Evolutionary conservation across 2,888 invertebrate genomes (phyloP).

Genomic region (Ochropleura leucogaster): DNA sequence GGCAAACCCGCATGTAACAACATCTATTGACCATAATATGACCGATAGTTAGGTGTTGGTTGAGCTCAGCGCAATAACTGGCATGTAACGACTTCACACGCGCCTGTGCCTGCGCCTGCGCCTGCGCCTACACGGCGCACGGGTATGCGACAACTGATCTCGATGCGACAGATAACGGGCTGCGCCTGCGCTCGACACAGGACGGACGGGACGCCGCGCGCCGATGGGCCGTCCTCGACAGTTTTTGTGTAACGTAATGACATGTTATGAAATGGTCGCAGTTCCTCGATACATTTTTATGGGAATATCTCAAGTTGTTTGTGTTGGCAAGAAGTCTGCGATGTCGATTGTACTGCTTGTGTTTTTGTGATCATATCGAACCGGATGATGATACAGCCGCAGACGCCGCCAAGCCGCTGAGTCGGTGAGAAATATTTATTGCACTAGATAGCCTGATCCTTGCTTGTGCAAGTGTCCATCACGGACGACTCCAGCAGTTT

Average conservation of each 20-base stretch:
- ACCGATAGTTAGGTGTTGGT: not conserved
- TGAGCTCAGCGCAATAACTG: conserved; percentile 9
- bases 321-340: conserved; percentile 36
- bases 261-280: conserved; percentile 58
- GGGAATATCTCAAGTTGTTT: conserved; percentile 30
- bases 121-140: conserved; percentile 2
- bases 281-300: conserved; percentile 59
- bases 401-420: not conserved
- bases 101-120: conserved; percentile 6
- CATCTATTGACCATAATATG: not conserved
- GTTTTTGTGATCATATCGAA: conserved; percentile 40
- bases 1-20: not conserved
- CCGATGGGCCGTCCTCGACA: conserved; percentile 44
- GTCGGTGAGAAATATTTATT: conserved; percentile 23
- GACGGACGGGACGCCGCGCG: not conserved
- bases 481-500: not conserved
- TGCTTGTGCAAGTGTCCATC: not conserved
- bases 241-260: conserved; percentile 44
- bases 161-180: conserved; percentile 30
- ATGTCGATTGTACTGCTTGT: conserved; percentile 14
- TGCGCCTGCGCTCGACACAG: conserved; percentile 4
- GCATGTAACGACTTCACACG: conserved; percentile 24
- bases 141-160: conserved; percentile 37
- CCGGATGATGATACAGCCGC: conserved; percentile 36
- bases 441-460: conserved; percentile 9